phyloP scores from a whole-genome alignment of 2,113 vertebrate genomes.

The Lanius collurio region DNA sequence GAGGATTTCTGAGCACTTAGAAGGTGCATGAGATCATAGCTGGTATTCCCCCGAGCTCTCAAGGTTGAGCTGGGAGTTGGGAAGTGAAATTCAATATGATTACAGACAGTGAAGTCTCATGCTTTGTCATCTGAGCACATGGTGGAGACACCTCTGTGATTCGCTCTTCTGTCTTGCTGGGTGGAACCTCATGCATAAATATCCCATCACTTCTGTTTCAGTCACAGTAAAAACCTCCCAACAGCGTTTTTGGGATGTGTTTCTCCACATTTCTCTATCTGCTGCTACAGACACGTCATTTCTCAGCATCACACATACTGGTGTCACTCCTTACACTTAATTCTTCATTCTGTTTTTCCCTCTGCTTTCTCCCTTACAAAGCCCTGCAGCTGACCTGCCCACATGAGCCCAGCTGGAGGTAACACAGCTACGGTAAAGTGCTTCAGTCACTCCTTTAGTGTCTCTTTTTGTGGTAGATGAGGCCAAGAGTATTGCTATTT shows the following conservation, averaged over 20 bases:
- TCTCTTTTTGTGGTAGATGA: background rate
- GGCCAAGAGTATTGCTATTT: background rate
- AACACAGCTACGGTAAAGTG: accelerated
- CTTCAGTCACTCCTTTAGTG: background rate
- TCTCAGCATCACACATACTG: background rate
- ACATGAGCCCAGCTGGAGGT: accelerated
- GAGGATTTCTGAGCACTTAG: background rate
- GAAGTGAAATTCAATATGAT: background rate
- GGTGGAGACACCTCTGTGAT: background rate
- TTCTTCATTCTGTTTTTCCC: background rate
- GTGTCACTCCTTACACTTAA: background rate
- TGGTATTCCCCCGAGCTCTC: background rate
- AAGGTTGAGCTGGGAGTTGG: background rate
- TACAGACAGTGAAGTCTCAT: background rate
- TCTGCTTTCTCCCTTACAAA: background rate
- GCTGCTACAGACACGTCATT: background rate
- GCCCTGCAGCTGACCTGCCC: background rate
- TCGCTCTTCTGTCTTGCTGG: background rate
- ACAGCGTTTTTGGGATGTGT: background rate
- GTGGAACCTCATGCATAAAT: background rate
- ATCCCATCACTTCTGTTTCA: background rate
- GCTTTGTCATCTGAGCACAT: constrained; percentile 24
- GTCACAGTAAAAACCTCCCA: background rate
- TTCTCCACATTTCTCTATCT: background rate
- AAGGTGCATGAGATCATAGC: background rate